phyloP scores from a whole-genome alignment of 2,797 vertebrate species.

The Sebastes diploproa region DNA sequence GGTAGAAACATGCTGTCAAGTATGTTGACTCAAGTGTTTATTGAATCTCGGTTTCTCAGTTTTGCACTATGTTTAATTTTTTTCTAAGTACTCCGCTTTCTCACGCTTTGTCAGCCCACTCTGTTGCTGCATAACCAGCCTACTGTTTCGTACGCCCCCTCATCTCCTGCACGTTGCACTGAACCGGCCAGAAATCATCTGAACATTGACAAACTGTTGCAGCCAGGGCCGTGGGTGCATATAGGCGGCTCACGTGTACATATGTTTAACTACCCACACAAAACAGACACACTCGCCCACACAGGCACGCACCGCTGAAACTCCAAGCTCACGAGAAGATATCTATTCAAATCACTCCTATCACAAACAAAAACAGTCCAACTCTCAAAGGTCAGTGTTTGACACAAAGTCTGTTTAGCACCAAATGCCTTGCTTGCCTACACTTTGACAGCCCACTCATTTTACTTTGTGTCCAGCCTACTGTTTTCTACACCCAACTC shows the following conservation, averaged over 20 bases:
- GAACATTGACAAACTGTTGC: conserved; percentile 52
- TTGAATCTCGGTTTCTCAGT: conserved; percentile 33
- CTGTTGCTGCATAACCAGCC: conserved; percentile 68
- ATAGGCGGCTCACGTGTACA: conserved; percentile 39
- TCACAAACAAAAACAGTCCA: conserved; percentile 49
- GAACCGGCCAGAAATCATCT: conserved; percentile 50
- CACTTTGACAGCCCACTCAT: conserved; percentile 66
- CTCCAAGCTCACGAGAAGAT: neutral
- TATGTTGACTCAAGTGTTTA: conserved; percentile 36
- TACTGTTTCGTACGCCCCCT: conserved; percentile 68
- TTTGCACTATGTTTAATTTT: conserved; percentile 54
- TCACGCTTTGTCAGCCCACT: conserved; percentile 68
- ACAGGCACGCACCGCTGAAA: conserved; percentile 24
- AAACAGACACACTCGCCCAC: conserved; percentile 38
- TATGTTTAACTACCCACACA: conserved; percentile 46
- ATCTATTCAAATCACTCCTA: conserved; percentile 36
- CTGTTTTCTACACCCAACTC: conserved; percentile 48
- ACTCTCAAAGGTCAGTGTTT: conserved; percentile 67
- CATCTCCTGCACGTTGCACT: conserved; percentile 60
- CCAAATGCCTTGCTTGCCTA: conserved; percentile 65
- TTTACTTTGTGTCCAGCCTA: conserved; percentile 59
- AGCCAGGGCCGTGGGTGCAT: conserved; percentile 18
- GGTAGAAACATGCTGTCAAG: conserved; percentile 30
- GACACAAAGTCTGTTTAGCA: conserved; percentile 67
- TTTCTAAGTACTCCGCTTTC: conserved; percentile 53